Percentiles rank a stretch among this genome's conserved stretches.
These are phyloP conservation scores for Acromyrmex charruanus DNA, from an alignment of 1,140 invertebrate species.

Conservation along the genomic window DNA sequence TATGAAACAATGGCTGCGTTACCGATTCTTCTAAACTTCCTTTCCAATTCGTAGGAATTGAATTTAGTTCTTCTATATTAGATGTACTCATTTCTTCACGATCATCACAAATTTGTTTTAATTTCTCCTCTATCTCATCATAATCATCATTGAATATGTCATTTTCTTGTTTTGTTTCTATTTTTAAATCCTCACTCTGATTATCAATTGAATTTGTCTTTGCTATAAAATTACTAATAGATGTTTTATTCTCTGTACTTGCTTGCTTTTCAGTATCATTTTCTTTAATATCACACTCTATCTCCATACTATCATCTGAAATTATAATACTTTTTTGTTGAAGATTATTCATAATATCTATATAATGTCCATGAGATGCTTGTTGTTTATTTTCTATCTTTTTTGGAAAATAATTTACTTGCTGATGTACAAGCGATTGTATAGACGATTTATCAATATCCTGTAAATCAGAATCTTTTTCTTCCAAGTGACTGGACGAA, in stretches of 20 bases:
- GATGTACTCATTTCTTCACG: conserved; percentile 68
- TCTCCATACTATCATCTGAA: conserved; percentile 73
- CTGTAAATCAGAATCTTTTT: conserved; percentile 65
- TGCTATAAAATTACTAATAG: neutral
- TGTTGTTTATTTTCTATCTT: conserved; percentile 6
- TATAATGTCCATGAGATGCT: neutral
- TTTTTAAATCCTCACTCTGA: conserved; percentile 57
- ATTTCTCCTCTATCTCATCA: conserved; percentile 79
- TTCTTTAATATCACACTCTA: conserved; percentile 49
- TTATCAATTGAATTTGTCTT: neutral
- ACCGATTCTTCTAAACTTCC: conserved; percentile 17
- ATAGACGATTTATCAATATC: conserved; percentile 22
- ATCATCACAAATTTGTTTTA: conserved; percentile 80
- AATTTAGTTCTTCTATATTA: conserved; percentile 43
- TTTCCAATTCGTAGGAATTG: neutral
- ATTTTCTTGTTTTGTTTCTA: conserved; percentile 75
- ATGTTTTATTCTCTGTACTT: conserved; percentile 33
- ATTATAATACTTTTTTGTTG: conserved; percentile 69
- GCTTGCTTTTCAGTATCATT: conserved; percentile 34
- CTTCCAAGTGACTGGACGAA: conserved; percentile 61
- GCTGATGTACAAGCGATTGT: neutral
- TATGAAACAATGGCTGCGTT: neutral
- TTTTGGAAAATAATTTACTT: conserved; percentile 19
- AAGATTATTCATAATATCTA: conserved; percentile 55
- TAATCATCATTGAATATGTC: conserved; percentile 70